phyloP scores from a whole-genome alignment of 2,797 vertebrate genomes.

The Todus mexicanus region DNA sequence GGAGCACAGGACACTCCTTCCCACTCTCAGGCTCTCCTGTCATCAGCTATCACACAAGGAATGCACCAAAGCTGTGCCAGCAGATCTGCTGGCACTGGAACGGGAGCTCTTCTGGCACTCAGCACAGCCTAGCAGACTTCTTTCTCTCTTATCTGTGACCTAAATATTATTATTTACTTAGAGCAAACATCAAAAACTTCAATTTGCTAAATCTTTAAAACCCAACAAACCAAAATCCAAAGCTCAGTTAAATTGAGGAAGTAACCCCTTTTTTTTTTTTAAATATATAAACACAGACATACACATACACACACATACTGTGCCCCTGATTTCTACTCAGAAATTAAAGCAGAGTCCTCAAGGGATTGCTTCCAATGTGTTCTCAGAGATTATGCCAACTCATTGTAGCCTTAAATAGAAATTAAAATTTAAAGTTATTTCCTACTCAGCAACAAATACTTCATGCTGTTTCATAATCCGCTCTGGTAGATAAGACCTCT shows the following conservation, averaged over 20 bases:
- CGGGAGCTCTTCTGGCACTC: neutral
- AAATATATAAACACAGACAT: fast-evolving
- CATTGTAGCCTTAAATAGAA: neutral
- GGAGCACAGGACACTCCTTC: neutral
- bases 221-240: neutral
- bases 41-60: neutral
- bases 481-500: neutral
- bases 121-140: neutral
- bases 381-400: neutral
- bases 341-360: neutral
- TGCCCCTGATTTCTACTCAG: neutral
- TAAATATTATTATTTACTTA: neutral
- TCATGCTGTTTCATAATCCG: neutral
- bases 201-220: neutral
- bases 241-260: neutral
- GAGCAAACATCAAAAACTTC: neutral
- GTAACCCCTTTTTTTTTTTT: neutral
- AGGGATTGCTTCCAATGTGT: neutral
- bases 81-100: neutral
- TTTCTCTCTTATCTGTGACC: neutral
- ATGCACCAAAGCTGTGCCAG: neutral
- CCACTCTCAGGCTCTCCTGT: neutral
- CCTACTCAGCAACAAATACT: neutral
- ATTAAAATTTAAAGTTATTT: neutral
- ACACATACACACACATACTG: neutral